These are phyloP conservation scores for Zosterops lateralis DNA, from an alignment of 2,113 vertebrate genomes.

Conservation along the genomic window DNA sequence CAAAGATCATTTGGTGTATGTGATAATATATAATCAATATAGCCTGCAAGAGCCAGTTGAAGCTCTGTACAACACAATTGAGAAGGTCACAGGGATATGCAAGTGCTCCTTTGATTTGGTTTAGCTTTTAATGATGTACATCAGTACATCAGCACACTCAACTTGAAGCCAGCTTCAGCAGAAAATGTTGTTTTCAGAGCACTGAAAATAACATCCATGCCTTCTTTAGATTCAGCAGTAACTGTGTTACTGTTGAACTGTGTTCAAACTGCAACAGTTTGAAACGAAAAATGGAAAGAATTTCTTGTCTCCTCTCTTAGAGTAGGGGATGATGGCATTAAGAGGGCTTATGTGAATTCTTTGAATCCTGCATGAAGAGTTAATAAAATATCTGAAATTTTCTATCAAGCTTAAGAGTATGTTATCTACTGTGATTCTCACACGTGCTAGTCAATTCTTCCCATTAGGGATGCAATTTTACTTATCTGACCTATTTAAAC, in stretches of 20 bases:
- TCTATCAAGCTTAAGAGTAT: background rate
- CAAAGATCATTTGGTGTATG: conserved; percentile 7
- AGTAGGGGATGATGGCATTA: background rate
- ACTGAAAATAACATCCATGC: background rate
- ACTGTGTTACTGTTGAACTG: background rate
- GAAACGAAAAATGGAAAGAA: background rate
- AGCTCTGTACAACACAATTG: background rate
- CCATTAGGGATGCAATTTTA: background rate
- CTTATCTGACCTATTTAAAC: background rate
- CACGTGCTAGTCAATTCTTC: background rate
- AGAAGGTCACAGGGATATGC: conserved; percentile 11
- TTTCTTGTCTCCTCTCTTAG: background rate
- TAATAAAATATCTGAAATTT: background rate
- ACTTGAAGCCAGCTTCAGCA: background rate
- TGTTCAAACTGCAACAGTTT: background rate
- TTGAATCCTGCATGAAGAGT: background rate
- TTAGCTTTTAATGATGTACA: conserved; percentile 39
- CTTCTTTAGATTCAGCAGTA: background rate
- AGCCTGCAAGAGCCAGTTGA: background rate
- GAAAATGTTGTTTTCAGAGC: background rate
- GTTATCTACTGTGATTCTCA: background rate
- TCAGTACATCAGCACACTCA: background rate
- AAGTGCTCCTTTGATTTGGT: background rate
- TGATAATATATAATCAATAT: conserved; percentile 27
- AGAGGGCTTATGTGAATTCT: background rate